phyloP scores from a whole-genome alignment of 2,113 vertebrate species.

The Probosciger aterrimus region DNA sequence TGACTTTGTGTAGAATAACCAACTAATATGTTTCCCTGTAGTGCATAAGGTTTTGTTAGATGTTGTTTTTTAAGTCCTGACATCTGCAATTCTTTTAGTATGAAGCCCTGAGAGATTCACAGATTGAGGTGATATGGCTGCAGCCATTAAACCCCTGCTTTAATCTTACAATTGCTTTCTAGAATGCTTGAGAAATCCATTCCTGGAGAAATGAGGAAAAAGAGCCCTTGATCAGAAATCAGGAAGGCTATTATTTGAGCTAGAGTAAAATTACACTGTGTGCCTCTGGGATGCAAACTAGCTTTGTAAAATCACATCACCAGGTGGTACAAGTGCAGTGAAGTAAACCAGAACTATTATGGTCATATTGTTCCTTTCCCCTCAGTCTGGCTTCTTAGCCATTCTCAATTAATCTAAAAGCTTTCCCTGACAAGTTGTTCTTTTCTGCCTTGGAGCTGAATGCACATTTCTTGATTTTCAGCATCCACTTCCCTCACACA shows the following conservation, averaged over 20 bases:
- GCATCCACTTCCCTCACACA: neutral
- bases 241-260: neutral
- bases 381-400: neutral
- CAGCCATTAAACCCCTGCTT: neutral
- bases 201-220: neutral
- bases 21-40: neutral
- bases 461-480: neutral
- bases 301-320: conserved; percentile 1
- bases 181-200: neutral
- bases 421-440: neutral
- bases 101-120: neutral
- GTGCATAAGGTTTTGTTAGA: neutral
- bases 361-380: neutral
- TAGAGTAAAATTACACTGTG: neutral
- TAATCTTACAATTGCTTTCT: neutral
- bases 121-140: neutral
- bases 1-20: neutral
- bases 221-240: neutral
- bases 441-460: neutral
- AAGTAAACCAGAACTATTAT: neutral
- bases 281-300: neutral
- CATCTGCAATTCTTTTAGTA: neutral
- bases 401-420: neutral
- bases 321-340: neutral
- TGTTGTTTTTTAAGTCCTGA: neutral